phyloP scores from a whole-genome alignment of 1,140 invertebrate species.

The Battus philenor region DNA sequence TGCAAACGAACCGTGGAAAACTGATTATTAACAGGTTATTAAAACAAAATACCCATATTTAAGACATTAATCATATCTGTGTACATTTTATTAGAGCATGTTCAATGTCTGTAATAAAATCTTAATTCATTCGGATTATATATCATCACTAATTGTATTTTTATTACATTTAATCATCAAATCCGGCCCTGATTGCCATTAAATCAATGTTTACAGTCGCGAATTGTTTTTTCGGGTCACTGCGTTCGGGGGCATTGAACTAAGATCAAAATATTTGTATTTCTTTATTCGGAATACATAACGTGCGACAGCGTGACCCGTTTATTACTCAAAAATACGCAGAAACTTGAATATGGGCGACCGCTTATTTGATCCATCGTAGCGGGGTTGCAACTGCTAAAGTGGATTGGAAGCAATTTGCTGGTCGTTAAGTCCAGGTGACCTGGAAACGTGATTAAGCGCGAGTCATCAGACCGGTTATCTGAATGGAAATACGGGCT shows the following conservation, averaged over 20 bases:
- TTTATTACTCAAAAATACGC: slow-evolving; percentile 15
- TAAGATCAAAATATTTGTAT: slow-evolving; percentile 27
- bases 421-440: slow-evolving; percentile 5
- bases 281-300: slow-evolving; percentile 20
- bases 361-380: slow-evolving; percentile 16
- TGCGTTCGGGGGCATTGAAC: slow-evolving; percentile 27
- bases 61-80: too few species aligned
- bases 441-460: slow-evolving; percentile 9
- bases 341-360: slow-evolving; percentile 16
- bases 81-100: too few species aligned
- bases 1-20: too few species aligned
- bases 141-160: too few species aligned
- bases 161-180: too few species aligned
- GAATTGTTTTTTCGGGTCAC: slow-evolving; percentile 22
- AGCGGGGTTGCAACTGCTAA: slow-evolving; percentile 4
- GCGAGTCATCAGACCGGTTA: slow-evolving; percentile 1
- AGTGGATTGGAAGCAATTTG: slow-evolving; percentile 7
- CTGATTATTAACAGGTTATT: too few species aligned
- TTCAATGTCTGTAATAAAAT: too few species aligned
- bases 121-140: too few species aligned
- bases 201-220: slow-evolving; percentile 15
- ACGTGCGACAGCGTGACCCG: slow-evolving; percentile 18
- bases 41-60: too few species aligned
- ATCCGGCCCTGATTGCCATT: background rate
- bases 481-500: background rate